Evolutionary conservation across 1,140 invertebrate species (phyloP).

Genomic region (Chironomus striatipennis): DNA sequence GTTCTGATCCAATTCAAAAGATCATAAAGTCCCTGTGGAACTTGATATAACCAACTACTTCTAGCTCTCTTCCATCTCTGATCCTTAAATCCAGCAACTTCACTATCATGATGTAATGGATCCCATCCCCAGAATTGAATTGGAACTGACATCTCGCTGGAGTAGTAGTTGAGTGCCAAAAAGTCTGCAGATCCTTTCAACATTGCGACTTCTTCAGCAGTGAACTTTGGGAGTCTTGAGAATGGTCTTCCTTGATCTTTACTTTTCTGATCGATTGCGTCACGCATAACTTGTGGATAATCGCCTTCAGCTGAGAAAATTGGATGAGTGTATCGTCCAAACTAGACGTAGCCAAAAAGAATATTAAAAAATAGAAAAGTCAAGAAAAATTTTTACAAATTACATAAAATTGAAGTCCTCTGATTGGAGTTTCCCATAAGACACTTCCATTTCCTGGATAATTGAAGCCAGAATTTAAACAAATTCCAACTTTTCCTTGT

Average conservation of each 20-base stretch:
- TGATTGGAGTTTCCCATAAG: neutral
- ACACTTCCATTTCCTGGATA: neutral
- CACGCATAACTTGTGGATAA: slow-evolving; percentile 50
- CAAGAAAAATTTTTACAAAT: neutral
- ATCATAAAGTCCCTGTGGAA: slow-evolving; percentile 41
- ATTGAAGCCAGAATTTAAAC: neutral
- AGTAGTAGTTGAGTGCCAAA: slow-evolving; percentile 33
- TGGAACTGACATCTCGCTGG: neutral
- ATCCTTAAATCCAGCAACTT: neutral
- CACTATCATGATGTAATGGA: neutral
- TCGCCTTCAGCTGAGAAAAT: slow-evolving; percentile 51
- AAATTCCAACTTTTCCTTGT: slow-evolving; percentile 27
- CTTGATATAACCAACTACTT: slow-evolving; percentile 37
- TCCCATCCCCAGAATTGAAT: neutral
- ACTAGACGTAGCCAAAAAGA: slow-evolving; percentile 32
- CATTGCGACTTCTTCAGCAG: slow-evolving; percentile 41
- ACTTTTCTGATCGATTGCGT: slow-evolving; percentile 43
- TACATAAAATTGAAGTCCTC: slow-evolving; percentile 34
- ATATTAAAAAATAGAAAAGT: neutral
- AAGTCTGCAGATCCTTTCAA: slow-evolving; percentile 28
- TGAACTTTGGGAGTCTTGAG: slow-evolving; percentile 44
- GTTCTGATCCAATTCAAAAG: slow-evolving; percentile 54
- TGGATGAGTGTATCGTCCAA: slow-evolving; percentile 51
- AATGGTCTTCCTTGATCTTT: slow-evolving; percentile 40
- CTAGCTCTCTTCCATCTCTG: neutral